Evolutionary conservation across 2,797 vertebrate genomes (phyloP), one percentile per base, ranked within the genome.

Genomic region (Sebastes trivittatus): DNA sequence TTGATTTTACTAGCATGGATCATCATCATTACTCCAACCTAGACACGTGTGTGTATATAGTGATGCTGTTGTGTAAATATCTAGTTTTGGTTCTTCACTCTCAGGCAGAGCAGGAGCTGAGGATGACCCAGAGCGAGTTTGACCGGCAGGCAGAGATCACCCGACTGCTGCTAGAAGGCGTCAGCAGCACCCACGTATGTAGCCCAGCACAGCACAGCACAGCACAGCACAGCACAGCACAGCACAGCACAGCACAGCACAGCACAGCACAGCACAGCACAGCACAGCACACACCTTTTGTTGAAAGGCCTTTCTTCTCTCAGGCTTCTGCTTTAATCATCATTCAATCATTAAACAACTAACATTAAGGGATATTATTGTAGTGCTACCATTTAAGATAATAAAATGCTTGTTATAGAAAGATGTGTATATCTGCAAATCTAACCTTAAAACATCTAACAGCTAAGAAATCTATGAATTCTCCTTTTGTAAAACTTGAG

Each of bases 91-190:
- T 6, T 75, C 11, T 34, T 25, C 4, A 3, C 54, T 90, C 75
- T 60, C 73, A 99, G 98, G 97, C 97, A n/a, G 98, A 99, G 93
- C 98, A 98, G 95, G 98, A 99, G 94, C 89, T 99, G 73, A 95
- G 97, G 89, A 97, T 99, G 95, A 98, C 97, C 59, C 98, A 99
- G 94, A 99, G 98, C 46, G 98, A 99, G 83, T 99, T 99, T 83
- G 98, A 99, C 93, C 96, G 98, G 11, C 98, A 99, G 87, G 98
- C 98, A 18, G 98, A 99, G 94, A 99, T 99, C 93, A 99, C 98
- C 85, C 95, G 98, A 49, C 97, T 99, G 84, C 96, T 99, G 82
- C 94, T 99, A 55, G 98, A 99, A 82, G 98, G 98, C 73, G 96
- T 99, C 93, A 97, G 97, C 95, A 99, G 98, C 93, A 99, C 98